Conservation (phyloP, 2,113 vertebrate species). For the Baryphthengus martii region DNA sequence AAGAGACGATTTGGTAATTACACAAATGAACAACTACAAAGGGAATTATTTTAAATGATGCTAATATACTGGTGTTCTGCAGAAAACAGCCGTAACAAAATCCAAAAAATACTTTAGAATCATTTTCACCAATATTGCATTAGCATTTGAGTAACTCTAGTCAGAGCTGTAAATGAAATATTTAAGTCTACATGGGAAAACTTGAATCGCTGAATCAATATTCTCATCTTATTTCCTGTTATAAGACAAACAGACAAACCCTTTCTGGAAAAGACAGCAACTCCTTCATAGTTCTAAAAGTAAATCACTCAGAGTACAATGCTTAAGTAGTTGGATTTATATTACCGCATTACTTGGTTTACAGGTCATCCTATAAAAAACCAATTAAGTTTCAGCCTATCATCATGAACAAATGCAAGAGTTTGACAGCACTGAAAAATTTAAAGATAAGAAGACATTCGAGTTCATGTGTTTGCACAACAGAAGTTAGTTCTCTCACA, state of each 20-base stretch:
- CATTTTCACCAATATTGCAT: background rate
- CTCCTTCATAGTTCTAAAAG: background rate
- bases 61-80: rapidly evolving
- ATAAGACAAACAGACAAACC: background rate
- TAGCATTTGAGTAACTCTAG: background rate
- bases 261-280: background rate
- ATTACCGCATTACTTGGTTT: background rate
- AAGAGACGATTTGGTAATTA: background rate
- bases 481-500: background rate
- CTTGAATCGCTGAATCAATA: background rate
- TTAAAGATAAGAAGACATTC: background rate
- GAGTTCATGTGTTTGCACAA: background rate
- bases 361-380: background rate
- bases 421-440: background rate
- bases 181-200: background rate
- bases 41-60: background rate
- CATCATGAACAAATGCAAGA: background rate
- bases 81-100: background rate
- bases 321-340: background rate
- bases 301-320: background rate
- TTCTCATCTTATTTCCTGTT: background rate
- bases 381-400: background rate
- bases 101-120: background rate
- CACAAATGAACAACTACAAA: background rate
- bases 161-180: background rate